Evolutionary conservation across 2,888 invertebrate genomes (phyloP), one percentile per base, ranked within the genome.

Genomic region (Euspilapteryx auroguttella): DNA sequence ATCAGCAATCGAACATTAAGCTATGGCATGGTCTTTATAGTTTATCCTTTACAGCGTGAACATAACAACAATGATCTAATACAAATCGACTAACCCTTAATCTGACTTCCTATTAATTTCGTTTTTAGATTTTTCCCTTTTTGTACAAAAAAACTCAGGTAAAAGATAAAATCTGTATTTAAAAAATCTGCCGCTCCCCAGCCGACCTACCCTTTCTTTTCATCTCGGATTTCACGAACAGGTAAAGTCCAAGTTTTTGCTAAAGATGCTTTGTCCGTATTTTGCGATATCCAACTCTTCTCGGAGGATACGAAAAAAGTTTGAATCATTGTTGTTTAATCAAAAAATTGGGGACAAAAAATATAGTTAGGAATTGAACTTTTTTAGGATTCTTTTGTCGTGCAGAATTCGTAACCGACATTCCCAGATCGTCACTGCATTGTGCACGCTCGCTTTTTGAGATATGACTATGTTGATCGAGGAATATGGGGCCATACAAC

Each of bases 181-280:
- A 47, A 40, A 58, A 59, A 64, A 65, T 62, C 55, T 49, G 8
- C 17, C 46, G 44, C 49, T 42, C 50, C 50, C 55, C 55, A 58
- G 49, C 54, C 58, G 51, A 51, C 49, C 55, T 68, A 75, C 73
- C 73, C 73, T 63, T 75, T 75, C 71, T 59, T 62, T 63, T 55
- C 40, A 56, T 63, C 55, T 75, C 69, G 45, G 57, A 59, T 73
- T 73, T 68, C 75, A 68, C 50, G 51, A 69, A 73, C 75, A 75
- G 75, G 75, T 75, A 75, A 69, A 42, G 53, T 58, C 49, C 51
- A 55, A 50, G 43, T 65, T 65, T 75, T 75, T 68, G 55, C 50
- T 23, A 21, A 5, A 34, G 46, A 49, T 46, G 61, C 57, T 62
- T 66, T 66, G 62, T 62, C 52, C 52, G 50, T 51, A 52, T 59